phyloP scores from a whole-genome alignment of 2,113 vertebrate genomes.

The Diphyllodes magnificus region DNA sequence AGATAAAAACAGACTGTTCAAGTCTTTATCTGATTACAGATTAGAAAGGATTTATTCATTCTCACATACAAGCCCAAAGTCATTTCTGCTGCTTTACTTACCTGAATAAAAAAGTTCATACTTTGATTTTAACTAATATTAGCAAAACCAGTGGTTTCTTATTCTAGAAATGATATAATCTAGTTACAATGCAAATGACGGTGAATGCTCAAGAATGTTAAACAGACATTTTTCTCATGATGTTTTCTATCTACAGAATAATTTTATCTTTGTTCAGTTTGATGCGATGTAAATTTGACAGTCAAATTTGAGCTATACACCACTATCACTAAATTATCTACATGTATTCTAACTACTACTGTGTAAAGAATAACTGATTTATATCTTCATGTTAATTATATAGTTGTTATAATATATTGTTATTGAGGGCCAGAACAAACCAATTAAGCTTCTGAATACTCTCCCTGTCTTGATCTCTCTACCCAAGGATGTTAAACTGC shows the following conservation, averaged over 20 bases:
- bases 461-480: neutral
- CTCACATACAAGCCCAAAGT: neutral
- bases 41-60: neutral
- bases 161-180: neutral
- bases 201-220: neutral
- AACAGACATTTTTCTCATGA: neutral
- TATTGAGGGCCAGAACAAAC: neutral
- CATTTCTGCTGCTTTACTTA: neutral
- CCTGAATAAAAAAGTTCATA: neutral
- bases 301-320: neutral
- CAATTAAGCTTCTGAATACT: neutral
- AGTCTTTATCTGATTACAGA: neutral
- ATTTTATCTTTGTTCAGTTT: neutral
- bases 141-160: neutral
- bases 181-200: neutral
- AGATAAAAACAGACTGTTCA: neutral
- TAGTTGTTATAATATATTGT: neutral
- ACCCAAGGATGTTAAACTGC: neutral
- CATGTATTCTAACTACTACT: neutral
- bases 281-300: neutral
- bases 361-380: neutral
- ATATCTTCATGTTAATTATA: neutral
- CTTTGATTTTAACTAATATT: neutral
- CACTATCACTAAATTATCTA: neutral
- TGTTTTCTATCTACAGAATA: neutral